Conservation (phyloP, 2,113 vertebrate species). For the Peucedramus taeniatus region DNA sequence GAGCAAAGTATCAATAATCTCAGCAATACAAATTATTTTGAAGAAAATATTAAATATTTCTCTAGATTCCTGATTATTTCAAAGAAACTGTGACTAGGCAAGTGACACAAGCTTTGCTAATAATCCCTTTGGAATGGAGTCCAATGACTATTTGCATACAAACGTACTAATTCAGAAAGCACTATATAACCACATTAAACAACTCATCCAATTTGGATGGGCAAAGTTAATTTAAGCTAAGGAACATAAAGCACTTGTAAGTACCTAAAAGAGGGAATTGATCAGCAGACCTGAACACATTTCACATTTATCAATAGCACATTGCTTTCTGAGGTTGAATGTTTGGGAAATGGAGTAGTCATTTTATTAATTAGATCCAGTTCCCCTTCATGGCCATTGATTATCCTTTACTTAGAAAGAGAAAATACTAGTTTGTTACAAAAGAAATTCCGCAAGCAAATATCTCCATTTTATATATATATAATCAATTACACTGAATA, state of each 20-base stretch:
- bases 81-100: not conserved
- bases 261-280: constrained; percentile 22
- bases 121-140: not conserved
- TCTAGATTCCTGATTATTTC: not conserved
- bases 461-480: not conserved
- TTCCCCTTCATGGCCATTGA: constrained; percentile 17
- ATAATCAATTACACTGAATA: not conserved
- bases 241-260: constrained; percentile 43
- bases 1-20: not conserved
- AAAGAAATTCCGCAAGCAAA: not conserved
- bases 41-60: not conserved
- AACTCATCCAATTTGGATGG: constrained; percentile 21
- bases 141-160: constrained; percentile 5
- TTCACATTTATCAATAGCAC: constrained; percentile 44
- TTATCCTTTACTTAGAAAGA: constrained; percentile 19
- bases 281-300: constrained; percentile 14
- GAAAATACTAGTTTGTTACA: not conserved
- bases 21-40: not conserved
- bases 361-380: constrained; percentile 20
- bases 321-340: constrained; percentile 1
- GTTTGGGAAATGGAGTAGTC: not conserved
- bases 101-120: not conserved
- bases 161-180: not conserved
- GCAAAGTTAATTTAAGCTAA: constrained; percentile 56
- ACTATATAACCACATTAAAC: constrained; percentile 21